phyloP scores from a whole-genome alignment of 1,140 invertebrate genomes.

The Monomorium pharaonis region DNA sequence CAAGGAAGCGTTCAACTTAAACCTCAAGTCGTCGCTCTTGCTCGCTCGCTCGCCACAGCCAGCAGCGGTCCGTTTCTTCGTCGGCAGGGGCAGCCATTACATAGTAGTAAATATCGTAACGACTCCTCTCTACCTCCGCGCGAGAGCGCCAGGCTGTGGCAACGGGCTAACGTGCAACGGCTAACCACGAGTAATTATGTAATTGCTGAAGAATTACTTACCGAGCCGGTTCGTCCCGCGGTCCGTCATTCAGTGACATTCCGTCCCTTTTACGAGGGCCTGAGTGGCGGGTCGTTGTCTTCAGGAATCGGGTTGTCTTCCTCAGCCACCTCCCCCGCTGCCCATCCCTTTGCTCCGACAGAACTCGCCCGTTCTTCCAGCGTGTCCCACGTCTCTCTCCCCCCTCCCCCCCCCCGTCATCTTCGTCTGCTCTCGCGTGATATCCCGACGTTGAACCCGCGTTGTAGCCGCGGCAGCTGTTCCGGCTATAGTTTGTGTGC shows the following conservation, averaged over 20 bases:
- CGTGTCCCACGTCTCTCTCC: background rate
- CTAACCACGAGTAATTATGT: conserved; percentile 84
- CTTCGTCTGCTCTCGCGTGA: conserved; percentile 67
- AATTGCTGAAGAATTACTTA: conserved; percentile 85
- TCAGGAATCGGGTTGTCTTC: conserved; percentile 36
- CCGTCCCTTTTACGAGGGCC: conserved; percentile 82
- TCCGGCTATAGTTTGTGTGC: conserved; percentile 32
- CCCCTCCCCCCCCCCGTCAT: background rate
- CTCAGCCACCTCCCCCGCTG: background rate
- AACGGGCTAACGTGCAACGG: conserved; percentile 67
- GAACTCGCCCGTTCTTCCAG: background rate
- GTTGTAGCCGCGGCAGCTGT: conserved; percentile 63
- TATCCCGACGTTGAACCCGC: conserved; percentile 67
- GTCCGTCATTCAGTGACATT: conserved; percentile 85
- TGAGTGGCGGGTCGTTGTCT: conserved; percentile 81
- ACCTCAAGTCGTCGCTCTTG: background rate
- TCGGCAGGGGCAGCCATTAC: conserved; percentile 82
- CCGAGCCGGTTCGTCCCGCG: conserved; percentile 78
- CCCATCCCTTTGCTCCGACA: background rate
- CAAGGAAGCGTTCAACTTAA: conserved; percentile 53
- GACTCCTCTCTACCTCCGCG: conserved; percentile 73
- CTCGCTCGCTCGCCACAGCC: background rate
- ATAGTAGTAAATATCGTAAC: conserved; percentile 86
- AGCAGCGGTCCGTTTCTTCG: conserved; percentile 72
- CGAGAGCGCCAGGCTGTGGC: conserved; percentile 36